Evolutionary conservation across 2,888 invertebrate species (phyloP), one percentile per base, ranked within the genome.

Genomic region (Pseudococcus longispinus): DNA sequence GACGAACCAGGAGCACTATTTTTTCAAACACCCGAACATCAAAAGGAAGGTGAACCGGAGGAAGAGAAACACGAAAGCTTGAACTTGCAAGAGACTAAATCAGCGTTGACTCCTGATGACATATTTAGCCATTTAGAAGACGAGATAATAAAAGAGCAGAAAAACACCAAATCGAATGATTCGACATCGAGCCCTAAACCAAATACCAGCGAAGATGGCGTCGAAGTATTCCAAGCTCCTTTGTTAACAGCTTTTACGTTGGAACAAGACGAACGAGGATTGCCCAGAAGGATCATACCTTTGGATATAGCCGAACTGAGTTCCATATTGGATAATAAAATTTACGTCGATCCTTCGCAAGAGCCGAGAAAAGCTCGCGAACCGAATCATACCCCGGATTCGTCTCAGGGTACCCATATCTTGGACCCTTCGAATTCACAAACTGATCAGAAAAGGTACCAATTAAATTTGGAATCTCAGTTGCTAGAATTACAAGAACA

Each of bases 211-310:
- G 88, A 87, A 13, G 84, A 86, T 88, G 94, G 94, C 88, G 95
- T 96, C 0, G 95, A 96, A 90, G 95, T 96, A 84, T 95, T 94
- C 89, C 94, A 94, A 89, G 96, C 96, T 2, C 96, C 96, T 0
- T 90, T 96, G 88, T 95, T 96, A 0, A 95, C 96, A 2, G 96
- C 96, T 0, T 96, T 96, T 89, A 96, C 96, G 0, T 95, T 96
- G 0, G 95, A 96, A 88, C 94, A 96, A 90, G 96, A 96, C 90
- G 94, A 94, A 88, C 92, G 92, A 42, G 96, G 96, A 0, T 90
- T 94, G n/a, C 95, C 96, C 0, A 94, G 95, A 89, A 95, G 94
- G 90, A 95, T 88, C 29, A 87, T 88, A 11, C 88, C 88, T 20
- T 65, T 87, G 74, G 83, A 83, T 32, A 46, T 44, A 11, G 51